phyloP scores from a whole-genome alignment of 1,140 invertebrate genomes.

The Trichonephila clavata region DNA sequence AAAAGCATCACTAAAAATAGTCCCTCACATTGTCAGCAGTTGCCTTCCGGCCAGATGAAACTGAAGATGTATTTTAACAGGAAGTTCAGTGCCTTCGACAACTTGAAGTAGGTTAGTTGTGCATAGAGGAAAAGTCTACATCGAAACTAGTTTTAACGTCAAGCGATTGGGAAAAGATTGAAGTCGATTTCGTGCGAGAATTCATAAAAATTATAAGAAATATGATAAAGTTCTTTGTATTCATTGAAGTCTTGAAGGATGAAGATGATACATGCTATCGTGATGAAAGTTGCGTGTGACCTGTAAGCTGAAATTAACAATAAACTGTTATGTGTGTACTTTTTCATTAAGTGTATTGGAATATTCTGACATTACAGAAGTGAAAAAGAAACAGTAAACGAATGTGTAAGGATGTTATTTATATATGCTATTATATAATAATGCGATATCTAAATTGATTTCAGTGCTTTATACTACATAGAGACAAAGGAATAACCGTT shows the following conservation, averaged over 20 bases:
- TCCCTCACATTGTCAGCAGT: neutral
- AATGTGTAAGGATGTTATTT: too few relatives aligned
- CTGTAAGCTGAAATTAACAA: neutral
- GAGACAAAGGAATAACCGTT: too few relatives aligned
- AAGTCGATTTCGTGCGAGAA: neutral
- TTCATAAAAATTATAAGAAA: neutral
- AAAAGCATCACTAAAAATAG: slow-evolving; percentile 14
- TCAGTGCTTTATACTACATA: too few relatives aligned
- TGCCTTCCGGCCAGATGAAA: slow-evolving; percentile 7
- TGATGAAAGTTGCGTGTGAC: neutral
- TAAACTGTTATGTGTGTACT: neutral
- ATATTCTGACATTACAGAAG: neutral
- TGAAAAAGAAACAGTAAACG: too few relatives aligned
- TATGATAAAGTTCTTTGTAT: neutral
- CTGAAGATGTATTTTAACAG: neutral
- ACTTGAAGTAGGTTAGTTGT: slow-evolving; percentile 2
- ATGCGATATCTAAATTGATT: too few relatives aligned
- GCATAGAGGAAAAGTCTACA: neutral
- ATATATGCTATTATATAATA: too few relatives aligned
- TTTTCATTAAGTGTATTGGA: neutral
- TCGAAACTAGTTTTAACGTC: slow-evolving; percentile 18
- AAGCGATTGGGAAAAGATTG: slow-evolving; percentile 7
- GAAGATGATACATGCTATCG: neutral
- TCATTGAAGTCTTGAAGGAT: neutral
- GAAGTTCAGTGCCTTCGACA: slow-evolving; percentile 16